phyloP scores from a whole-genome alignment of 2,113 vertebrate species.

The Ancistrus triradiatus region DNA sequence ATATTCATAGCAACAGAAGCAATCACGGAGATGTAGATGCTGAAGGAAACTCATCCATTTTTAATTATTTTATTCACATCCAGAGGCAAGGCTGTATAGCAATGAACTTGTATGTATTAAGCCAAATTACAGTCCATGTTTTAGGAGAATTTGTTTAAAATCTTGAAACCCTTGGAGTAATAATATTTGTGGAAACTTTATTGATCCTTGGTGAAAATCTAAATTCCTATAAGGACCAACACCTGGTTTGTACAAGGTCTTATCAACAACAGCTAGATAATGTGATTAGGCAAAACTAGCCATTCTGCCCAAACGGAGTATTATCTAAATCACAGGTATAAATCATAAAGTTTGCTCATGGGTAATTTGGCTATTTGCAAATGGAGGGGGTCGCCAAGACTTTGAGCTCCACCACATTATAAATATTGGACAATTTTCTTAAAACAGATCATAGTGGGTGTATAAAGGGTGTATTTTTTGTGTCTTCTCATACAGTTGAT shows the following conservation, averaged over 20 bases:
- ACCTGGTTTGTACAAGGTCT: neutral
- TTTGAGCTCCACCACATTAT: neutral
- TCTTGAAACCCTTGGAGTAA: no score
- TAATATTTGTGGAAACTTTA: no score
- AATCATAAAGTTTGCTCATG: slow-evolving; percentile 20
- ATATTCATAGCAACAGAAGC: neutral
- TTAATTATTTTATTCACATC: no score
- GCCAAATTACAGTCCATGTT: no score
- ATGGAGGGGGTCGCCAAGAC: slow-evolving; percentile 32
- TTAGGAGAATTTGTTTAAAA: no score
- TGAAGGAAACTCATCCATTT: no score
- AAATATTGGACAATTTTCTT: slow-evolving; percentile 20
- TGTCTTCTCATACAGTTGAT: slow-evolving; percentile 25
- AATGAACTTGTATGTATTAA: no score
- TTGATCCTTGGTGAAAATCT: no score
- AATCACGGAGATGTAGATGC: no score
- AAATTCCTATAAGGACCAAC: no score
- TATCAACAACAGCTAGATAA: neutral
- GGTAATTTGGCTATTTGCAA: slow-evolving; percentile 30
- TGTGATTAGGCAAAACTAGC: slow-evolving; percentile 8
- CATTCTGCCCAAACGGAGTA: slow-evolving; percentile 25
- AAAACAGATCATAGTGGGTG: neutral
- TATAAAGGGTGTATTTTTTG: slow-evolving; percentile 13
- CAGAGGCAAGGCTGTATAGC: no score
- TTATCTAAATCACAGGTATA: slow-evolving; percentile 40